Evolutionary conservation across 2,888 invertebrate genomes (phyloP).

Genomic region (Patella depressa): DNA sequence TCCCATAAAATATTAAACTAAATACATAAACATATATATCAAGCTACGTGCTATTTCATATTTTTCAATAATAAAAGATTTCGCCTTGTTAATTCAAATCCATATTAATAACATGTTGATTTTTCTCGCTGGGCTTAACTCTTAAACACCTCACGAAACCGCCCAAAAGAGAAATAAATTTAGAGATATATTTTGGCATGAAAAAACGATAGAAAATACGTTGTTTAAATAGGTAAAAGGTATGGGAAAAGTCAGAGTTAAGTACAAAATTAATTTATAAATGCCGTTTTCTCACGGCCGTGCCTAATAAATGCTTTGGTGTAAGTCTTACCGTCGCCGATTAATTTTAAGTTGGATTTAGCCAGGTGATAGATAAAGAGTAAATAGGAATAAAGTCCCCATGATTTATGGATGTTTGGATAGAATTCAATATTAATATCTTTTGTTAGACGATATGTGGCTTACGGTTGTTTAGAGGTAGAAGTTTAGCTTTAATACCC

Average conservation of each 20-base stretch:
- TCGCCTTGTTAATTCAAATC: too few species aligned
- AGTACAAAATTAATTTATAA: not conserved
- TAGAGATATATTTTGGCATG: not conserved
- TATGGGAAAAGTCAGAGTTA: conserved; percentile 8
- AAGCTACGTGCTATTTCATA: too few species aligned
- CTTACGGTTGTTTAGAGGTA: too few species aligned
- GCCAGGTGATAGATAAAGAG: not conserved
- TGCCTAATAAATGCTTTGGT: not conserved
- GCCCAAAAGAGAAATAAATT: not conserved
- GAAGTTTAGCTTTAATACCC: too few species aligned
- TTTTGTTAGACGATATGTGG: not conserved
- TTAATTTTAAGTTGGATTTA: conserved; percentile 2
- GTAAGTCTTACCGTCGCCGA: not conserved
- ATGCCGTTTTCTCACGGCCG: conserved; percentile 1
- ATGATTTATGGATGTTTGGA: too few species aligned
- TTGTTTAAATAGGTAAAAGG: conserved; percentile 5
- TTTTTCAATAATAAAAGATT: too few species aligned
- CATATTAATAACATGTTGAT: too few species aligned
- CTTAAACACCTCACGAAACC: not conserved
- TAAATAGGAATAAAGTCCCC: too few species aligned
- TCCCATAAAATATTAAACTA: too few species aligned
- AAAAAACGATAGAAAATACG: not conserved
- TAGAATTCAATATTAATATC: conserved; percentile 1
- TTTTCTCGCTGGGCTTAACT: not conserved
- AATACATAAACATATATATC: too few species aligned